Evolutionary conservation across 2,888 invertebrate genomes (phyloP), one percentile per base, ranked within the genome.

Genomic region (Apoderus coryli): DNA sequence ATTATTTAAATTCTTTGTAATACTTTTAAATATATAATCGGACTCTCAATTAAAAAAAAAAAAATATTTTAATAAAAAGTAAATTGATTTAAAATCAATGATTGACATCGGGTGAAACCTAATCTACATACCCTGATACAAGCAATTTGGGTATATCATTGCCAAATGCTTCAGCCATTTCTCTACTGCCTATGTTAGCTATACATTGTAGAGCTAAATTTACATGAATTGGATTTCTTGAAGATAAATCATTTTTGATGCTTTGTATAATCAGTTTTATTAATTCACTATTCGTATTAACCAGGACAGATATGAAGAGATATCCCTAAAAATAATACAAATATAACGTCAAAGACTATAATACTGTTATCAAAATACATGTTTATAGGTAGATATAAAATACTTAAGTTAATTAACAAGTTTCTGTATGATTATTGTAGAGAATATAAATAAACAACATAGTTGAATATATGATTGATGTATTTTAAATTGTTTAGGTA

Each of bases 91-190:
- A n/a, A n/a, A n/a, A n/a, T n/a, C n/a, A n/a, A n/a, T n/a, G n/a
- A n/a, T n/a, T n/a, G n/a, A n/a, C n/a, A n/a, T n/a, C n/a, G n/a
- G n/a, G n/a, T n/a, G n/a, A n/a, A n/a, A n/a, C n/a, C n/a, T n/a
- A n/a, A n/a, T n/a, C 14, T 19, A 53, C 63, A 55, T 63, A 81
- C 81, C 92, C 96, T 36, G 96, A 96, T 19, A 99, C 95, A 40
- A 99, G 74, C 31, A 99, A 68, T 60, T 93, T 95, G 37, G 98
- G 98, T 56, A 99, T 93, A 60, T 98, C 98, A 47, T 81, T 84
- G 31, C 90, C 88, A 63, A 98, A 95, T 25, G 93, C 93, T 59
- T 98, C 96, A n/a, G 95, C 96, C 98, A 99, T 99, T 57, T 99
- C 98, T 52, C 88, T 81, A 57, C 92, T 93, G 34, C 98, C 98